These are phyloP conservation scores for Mythimna impura DNA, from an alignment of 2,888 invertebrate genomes.

Conservation along the genomic window DNA sequence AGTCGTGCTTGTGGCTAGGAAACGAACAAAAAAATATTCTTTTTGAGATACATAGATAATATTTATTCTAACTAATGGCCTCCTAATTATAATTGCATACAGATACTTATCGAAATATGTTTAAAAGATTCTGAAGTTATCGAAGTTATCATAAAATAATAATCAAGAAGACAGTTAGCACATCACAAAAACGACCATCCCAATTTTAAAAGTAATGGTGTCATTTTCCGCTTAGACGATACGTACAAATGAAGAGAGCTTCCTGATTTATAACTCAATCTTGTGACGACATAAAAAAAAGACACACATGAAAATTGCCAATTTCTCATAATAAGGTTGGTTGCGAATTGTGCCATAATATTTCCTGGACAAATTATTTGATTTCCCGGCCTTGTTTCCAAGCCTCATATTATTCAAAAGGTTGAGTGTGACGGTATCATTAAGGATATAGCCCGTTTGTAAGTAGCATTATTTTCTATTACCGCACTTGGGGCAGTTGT, in stretches of 20 bases:
- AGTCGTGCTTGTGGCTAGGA: too few relatives aligned
- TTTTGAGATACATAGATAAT: too few relatives aligned
- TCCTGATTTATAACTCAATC: slow-evolving; percentile 87
- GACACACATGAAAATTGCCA: slow-evolving; percentile 89
- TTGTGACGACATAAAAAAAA: slow-evolving; percentile 84
- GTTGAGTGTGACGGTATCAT: slow-evolving; percentile 28
- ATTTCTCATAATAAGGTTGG: slow-evolving; percentile 87
- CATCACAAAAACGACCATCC: slow-evolving; percentile 43
- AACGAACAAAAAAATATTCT: too few relatives aligned
- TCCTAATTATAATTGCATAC: neutral
- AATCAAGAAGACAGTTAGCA: slow-evolving; percentile 21
- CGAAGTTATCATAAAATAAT: neutral
- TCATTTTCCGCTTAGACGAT: slow-evolving; percentile 82
- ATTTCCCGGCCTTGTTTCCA: slow-evolving; percentile 50
- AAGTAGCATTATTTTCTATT: slow-evolving; percentile 46
- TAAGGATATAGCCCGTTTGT: slow-evolving; percentile 38
- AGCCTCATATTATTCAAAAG: slow-evolving; percentile 39
- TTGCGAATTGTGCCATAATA: slow-evolving; percentile 75
- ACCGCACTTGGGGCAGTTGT: slow-evolving; percentile 39
- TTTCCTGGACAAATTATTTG: slow-evolving; percentile 69
- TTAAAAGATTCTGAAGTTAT: neutral
- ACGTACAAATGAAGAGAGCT: slow-evolving; percentile 84
- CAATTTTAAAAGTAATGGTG: slow-evolving; percentile 73
- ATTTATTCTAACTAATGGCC: too few relatives aligned
- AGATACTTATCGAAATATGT: neutral